Evolutionary conservation across 37 sponge, comb jelly and placozoan species (phyloP).

Genomic region (Tethya wilhelma): DNA sequence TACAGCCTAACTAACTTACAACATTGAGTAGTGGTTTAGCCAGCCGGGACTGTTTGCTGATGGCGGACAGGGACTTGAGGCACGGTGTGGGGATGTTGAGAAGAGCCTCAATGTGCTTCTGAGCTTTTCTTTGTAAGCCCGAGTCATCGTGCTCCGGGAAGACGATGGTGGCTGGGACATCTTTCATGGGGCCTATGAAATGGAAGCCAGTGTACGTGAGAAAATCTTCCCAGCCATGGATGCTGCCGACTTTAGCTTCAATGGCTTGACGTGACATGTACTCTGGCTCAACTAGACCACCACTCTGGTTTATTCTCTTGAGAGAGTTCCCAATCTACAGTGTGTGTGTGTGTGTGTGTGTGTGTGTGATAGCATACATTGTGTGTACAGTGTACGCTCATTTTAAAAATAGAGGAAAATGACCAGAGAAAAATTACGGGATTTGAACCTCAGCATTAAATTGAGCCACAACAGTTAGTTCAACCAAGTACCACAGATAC

Average conservation of each 20-base stretch:
- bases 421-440: too few relatives aligned
- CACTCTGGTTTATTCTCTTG: conserved; percentile 49
- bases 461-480: too few relatives aligned
- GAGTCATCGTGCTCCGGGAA: conserved; percentile 94
- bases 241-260: conserved; percentile 66
- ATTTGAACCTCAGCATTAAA: too few relatives aligned
- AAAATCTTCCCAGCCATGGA: conserved; percentile 88
- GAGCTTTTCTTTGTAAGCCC: conserved; percentile 65
- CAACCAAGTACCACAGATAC: too few relatives aligned
- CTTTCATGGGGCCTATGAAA: conserved; percentile 71
- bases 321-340: conserved; percentile 56
- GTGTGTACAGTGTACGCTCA: too few relatives aligned
- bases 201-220: conserved; percentile 80
- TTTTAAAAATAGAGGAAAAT: too few relatives aligned
- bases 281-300: conserved; percentile 66
- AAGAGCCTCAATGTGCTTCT: conserved; percentile 68
- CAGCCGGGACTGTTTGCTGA: conserved; percentile 50
- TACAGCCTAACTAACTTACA: conserved; percentile 40
- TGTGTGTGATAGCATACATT: not conserved
- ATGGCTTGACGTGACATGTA: conserved; percentile 50
- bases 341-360: not conserved
- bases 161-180: conserved; percentile 76
- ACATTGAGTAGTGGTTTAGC: conserved; percentile 39
- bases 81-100: conserved; percentile 59
- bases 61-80: conserved; percentile 52